A percentile compares a stretch with the other conserved stretches of the same genome.
Evolutionary conservation across 2,888 invertebrate genomes (phyloP).

Genomic region (Drosophila melanocephala): DNA sequence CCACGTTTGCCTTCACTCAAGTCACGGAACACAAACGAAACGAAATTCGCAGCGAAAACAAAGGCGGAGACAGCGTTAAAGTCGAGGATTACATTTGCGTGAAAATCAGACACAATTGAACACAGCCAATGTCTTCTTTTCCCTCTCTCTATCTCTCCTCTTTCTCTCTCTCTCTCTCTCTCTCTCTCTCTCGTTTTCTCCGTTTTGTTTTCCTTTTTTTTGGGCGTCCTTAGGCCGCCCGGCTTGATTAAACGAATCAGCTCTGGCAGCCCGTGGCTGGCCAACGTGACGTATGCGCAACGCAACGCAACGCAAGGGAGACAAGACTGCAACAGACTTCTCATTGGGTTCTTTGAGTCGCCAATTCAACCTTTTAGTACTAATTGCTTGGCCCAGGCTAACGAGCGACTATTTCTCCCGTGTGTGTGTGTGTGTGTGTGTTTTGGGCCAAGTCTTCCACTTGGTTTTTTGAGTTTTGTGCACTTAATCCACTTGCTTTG

Average conservation of each 20-base stretch:
- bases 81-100: slow-evolving; percentile 74
- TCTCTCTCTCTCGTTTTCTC: not conserved
- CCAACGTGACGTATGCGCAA: slow-evolving; percentile 67
- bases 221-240: slow-evolving; percentile 22
- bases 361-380: slow-evolving; percentile 55
- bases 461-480: slow-evolving; percentile 20
- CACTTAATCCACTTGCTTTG: slow-evolving; percentile 80
- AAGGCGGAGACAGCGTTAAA: slow-evolving; percentile 34
- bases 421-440: slow-evolving; percentile 14
- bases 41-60: slow-evolving; percentile 45
- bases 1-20: slow-evolving; percentile 80
- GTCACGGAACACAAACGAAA: slow-evolving; percentile 78
- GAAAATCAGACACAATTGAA: slow-evolving; percentile 78
- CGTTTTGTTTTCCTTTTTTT: not conserved
- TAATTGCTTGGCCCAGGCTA: slow-evolving; percentile 71
- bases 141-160: not conserved
- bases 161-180: not conserved
- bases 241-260: slow-evolving; percentile 63
- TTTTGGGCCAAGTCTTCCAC: slow-evolving; percentile 6
- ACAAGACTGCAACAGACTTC: not conserved
- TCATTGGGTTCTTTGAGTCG: slow-evolving; percentile 55
- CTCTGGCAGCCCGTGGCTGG: slow-evolving; percentile 18
- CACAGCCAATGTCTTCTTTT: slow-evolving; percentile 25
- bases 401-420: slow-evolving; percentile 38
- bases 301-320: not conserved